Percentiles rank a stretch among this genome's conserved stretches.
These are phyloP conservation scores for Aurelia aurita DNA, from an alignment of 30 jellyfish, hydroid and myxozoan genomes.

Conservation along the genomic window DNA sequence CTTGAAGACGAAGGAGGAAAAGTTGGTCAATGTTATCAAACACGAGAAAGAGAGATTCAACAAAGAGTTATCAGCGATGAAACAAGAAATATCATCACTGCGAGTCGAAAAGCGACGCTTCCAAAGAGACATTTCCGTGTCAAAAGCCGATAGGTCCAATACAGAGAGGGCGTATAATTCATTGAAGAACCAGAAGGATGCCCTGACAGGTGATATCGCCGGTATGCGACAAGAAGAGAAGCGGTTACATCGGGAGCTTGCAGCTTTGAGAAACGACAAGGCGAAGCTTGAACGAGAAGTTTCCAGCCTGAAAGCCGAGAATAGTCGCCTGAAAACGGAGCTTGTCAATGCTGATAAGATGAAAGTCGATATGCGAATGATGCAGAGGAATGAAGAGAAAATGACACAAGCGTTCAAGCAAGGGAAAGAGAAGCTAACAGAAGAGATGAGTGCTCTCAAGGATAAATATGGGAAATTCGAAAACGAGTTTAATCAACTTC, in stretches of 20 bases:
- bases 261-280: slow-evolving; percentile 85
- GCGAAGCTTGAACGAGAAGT: slow-evolving; percentile 95
- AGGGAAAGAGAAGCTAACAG: slow-evolving; percentile 84
- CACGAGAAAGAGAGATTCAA: slow-evolving; percentile 92
- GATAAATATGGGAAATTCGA: slow-evolving; percentile 85
- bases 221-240: slow-evolving; percentile 93
- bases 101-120: slow-evolving; percentile 97
- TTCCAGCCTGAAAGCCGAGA: slow-evolving; percentile 85
- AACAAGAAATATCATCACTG: slow-evolving; percentile 92
- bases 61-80: slow-evolving; percentile 86
- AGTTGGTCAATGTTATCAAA: slow-evolving; percentile 78
- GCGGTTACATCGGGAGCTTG: slow-evolving; percentile 87
- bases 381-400: slow-evolving; percentile 96
- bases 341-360: slow-evolving; percentile 88
- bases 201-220: slow-evolving; percentile 87
- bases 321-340: slow-evolving; percentile 87
- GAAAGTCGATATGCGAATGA: slow-evolving; percentile 76
- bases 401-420: slow-evolving; percentile 72
- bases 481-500: slow-evolving; percentile 75
- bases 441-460: slow-evolving; percentile 65
- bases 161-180: slow-evolving; percentile 98
- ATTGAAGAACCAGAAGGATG: slow-evolving; percentile 92
- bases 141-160: slow-evolving; percentile 94
- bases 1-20: slow-evolving; percentile 85
- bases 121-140: slow-evolving; percentile 95